A percentile compares a stretch with the other conserved stretches of the same genome.
Conservation (phyloP, 2,888 invertebrate species). For the Volucella inflata region DNA sequence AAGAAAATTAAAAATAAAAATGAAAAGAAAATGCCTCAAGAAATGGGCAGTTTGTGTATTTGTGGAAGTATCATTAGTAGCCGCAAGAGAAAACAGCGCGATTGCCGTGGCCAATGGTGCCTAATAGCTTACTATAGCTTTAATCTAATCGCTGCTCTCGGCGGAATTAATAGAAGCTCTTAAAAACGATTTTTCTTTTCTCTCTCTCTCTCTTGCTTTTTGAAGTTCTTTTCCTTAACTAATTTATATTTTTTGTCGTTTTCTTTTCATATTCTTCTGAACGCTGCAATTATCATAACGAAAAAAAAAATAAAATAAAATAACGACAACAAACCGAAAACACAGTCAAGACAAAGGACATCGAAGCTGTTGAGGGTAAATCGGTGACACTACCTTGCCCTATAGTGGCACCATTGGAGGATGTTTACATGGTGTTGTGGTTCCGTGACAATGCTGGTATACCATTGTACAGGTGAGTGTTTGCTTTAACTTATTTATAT, state of each 20-base stretch:
- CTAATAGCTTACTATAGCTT: slow-evolving; percentile 57
- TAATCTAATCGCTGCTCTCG: slow-evolving; percentile 40
- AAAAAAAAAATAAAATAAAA: slow-evolving; percentile 22
- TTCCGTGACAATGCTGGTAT: slow-evolving; percentile 94
- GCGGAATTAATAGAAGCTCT: slow-evolving; percentile 38
- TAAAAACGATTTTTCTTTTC: neutral
- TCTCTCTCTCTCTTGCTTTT: neutral
- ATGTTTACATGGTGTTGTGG: slow-evolving; percentile 96
- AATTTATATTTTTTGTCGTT: slow-evolving; percentile 31
- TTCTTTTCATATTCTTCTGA: slow-evolving; percentile 55
- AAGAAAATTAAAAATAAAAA: slow-evolving; percentile 24
- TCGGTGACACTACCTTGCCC: slow-evolving; percentile 94
- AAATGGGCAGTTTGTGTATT: neutral
- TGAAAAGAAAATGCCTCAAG: neutral
- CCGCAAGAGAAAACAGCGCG: neutral
- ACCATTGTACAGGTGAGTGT: slow-evolving; percentile 92
- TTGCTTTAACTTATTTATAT: neutral
- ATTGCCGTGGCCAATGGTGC: slow-evolving; percentile 6
- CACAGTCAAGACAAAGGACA: slow-evolving; percentile 89
- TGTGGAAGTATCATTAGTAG: slow-evolving; percentile 40
- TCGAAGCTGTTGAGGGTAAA: slow-evolving; percentile 94
- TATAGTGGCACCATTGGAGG: slow-evolving; percentile 92
- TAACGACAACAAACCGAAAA: neutral
- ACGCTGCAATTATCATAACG: slow-evolving; percentile 53
- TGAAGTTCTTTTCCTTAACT: neutral